Evolutionary conservation across 2,888 invertebrate genomes (phyloP).

Genomic region (Toxonevra muliebris): DNA sequence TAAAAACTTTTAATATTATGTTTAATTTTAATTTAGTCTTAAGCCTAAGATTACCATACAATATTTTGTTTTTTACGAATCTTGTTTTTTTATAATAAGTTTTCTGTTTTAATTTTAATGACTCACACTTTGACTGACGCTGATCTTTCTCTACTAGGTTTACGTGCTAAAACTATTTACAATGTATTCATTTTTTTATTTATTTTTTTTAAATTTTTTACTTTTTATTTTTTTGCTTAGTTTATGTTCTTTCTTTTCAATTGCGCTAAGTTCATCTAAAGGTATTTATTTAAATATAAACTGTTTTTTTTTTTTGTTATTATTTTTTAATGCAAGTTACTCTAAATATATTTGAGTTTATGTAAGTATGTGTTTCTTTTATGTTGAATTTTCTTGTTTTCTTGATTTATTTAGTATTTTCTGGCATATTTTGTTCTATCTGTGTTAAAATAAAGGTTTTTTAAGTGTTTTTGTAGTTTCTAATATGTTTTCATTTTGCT

Average conservation of each 20-base stretch:
- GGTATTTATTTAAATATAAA: constrained; percentile 50
- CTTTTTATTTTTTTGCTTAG: constrained; percentile 28
- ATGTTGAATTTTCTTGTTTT: constrained; percentile 14
- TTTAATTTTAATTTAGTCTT: background rate
- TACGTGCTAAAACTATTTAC: constrained; percentile 63
- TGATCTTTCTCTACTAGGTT: constrained; percentile 40
- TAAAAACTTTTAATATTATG: constrained; percentile 20
- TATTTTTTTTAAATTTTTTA: constrained; percentile 21
- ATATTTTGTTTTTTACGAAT: constrained; percentile 12
- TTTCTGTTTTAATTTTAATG: constrained; percentile 14
- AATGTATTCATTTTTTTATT: constrained; percentile 43
- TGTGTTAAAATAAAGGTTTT: constrained; percentile 24
- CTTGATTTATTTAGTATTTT: constrained; percentile 35
- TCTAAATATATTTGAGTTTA: constrained; percentile 15
- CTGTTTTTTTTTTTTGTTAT: constrained; percentile 37
- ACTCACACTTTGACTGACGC: background rate
- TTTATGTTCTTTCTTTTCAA: constrained; percentile 54
- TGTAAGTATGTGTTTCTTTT: background rate
- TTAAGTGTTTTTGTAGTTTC: constrained; percentile 28
- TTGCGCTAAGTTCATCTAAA: constrained; percentile 66
- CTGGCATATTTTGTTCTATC: constrained; percentile 5
- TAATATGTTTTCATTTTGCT: constrained; percentile 7
- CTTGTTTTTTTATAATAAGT: background rate
- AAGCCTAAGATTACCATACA: no score
- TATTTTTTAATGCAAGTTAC: constrained; percentile 27